phyloP scores from a whole-genome alignment of 2,888 invertebrate genomes.

The Gibbula magus region DNA sequence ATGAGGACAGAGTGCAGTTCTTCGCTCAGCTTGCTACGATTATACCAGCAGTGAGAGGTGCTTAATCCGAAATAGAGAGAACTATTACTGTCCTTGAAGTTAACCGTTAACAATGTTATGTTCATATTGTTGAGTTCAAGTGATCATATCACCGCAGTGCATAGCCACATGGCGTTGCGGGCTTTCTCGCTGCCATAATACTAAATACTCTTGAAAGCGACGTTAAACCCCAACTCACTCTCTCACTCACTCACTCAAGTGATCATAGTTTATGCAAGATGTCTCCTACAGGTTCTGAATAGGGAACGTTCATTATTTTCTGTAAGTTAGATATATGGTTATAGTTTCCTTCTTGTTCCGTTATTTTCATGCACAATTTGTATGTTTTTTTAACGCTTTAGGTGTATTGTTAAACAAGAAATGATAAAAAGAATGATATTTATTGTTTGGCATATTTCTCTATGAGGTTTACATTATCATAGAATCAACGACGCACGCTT shows the following conservation, averaged over 20 bases:
- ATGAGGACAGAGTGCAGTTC: neutral
- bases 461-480: too few relatives aligned
- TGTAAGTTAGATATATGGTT: neutral
- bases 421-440: neutral
- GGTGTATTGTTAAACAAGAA: neutral
- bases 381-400: neutral
- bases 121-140: neutral
- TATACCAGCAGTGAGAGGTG: neutral
- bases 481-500: too few relatives aligned
- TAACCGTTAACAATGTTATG: neutral
- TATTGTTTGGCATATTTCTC: neutral
- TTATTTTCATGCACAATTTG: neutral
- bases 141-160: neutral
- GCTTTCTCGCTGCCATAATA: too few relatives aligned
- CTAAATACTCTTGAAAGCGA: too few relatives aligned
- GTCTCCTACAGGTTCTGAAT: neutral
- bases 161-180: too few relatives aligned
- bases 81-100: too few relatives aligned
- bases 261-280: neutral
- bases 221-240: too few relatives aligned
- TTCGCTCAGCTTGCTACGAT: neutral
- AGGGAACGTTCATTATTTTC: neutral
- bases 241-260: neutral
- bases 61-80: too few relatives aligned
- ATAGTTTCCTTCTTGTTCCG: neutral